Evolutionary conservation across 2,797 vertebrate species (phyloP).

Genomic region (Cossypha heuglini): DNA sequence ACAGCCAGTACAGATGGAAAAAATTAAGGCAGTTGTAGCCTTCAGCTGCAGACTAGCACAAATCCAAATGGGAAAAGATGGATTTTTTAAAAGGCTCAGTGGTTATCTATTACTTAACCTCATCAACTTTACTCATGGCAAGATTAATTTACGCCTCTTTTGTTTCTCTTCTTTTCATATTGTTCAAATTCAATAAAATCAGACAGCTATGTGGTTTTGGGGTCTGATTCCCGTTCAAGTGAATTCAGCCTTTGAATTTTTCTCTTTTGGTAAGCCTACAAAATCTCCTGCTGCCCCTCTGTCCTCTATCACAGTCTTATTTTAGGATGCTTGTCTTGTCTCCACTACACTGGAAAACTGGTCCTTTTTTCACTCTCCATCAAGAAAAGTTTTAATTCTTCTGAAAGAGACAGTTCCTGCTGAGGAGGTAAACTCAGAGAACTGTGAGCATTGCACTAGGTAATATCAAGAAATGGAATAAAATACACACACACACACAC

Average conservation of each 20-base stretch:
- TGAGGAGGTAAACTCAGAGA: neutral
- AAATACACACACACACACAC: rapidly evolving
- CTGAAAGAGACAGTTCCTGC: neutral
- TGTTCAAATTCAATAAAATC: neutral
- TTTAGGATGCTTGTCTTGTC: neutral
- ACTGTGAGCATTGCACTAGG: neutral
- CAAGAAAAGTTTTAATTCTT: neutral
- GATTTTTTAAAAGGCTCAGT: neutral
- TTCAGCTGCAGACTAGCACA: neutral
- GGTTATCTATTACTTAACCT: neutral
- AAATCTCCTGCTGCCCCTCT: neutral
- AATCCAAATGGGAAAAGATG: neutral
- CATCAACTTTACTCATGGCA: neutral
- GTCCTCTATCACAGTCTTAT: neutral
- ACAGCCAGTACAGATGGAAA: neutral
- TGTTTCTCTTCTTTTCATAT: neutral
- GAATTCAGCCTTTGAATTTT: neutral
- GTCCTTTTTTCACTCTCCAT: neutral
- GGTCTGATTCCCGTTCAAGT: neutral
- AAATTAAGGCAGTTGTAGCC: neutral
- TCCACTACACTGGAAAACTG: neutral
- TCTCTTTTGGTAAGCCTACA: neutral
- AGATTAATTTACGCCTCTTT: neutral
- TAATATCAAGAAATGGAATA: neutral
- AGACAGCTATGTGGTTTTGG: neutral